Conservation (phyloP, 2,888 invertebrate species). For the Synanthedon andrenaeformis region DNA sequence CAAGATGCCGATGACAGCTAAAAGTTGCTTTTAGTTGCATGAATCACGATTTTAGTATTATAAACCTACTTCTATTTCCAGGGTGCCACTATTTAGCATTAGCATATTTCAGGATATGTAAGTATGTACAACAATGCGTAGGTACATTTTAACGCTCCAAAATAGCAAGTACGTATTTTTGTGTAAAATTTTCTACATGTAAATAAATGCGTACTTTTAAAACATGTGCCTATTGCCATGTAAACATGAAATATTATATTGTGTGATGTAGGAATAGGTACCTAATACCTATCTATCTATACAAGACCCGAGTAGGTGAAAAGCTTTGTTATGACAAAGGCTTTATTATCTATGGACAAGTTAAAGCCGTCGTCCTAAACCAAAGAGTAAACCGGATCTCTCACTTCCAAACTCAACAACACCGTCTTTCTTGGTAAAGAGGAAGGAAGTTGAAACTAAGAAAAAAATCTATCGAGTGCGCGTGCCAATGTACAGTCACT, state of each 20-base stretch:
- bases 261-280: too few species aligned
- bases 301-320: not conserved
- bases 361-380: slow-evolving; percentile 11
- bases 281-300: not conserved
- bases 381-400: slow-evolving; percentile 40
- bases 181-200: too few species aligned
- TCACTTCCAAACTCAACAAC: slow-evolving; percentile 54
- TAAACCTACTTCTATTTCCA: not conserved
- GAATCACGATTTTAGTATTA: slow-evolving; percentile 8
- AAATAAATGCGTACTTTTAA: too few species aligned
- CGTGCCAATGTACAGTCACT: slow-evolving; percentile 35
- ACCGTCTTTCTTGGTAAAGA: slow-evolving; percentile 18
- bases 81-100: not conserved
- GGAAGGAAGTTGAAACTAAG: not conserved
- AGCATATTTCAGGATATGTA: too few species aligned
- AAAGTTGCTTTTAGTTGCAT: slow-evolving; percentile 25
- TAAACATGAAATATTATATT: too few species aligned
- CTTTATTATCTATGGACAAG: slow-evolving; percentile 3
- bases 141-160: too few species aligned
- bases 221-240: too few species aligned
- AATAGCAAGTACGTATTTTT: too few species aligned
- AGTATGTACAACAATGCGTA: too few species aligned
- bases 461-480: slow-evolving; percentile 24
- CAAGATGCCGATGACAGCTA: slow-evolving; percentile 32
- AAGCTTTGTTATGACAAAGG: not conserved